Conservation (phyloP, 2,888 invertebrate species). For the Cataglyphis livida region DNA sequence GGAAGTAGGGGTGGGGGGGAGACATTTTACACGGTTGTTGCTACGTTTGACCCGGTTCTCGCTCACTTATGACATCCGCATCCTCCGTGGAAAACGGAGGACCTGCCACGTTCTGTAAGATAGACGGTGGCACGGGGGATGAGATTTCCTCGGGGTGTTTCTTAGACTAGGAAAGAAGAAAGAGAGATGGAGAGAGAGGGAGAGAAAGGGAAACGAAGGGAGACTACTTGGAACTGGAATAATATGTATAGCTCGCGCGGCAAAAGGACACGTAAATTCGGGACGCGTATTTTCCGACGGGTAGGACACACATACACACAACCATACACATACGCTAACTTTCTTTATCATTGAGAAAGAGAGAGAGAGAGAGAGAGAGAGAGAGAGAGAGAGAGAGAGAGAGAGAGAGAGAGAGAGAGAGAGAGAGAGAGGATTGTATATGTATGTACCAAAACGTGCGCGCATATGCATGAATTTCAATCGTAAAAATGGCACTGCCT, state of each 20-base stretch:
- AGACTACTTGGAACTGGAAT: slow-evolving; percentile 40
- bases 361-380: background rate
- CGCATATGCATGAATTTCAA: slow-evolving; percentile 62
- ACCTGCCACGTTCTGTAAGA: slow-evolving; percentile 49
- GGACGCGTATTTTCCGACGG: slow-evolving; percentile 18
- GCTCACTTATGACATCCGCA: slow-evolving; percentile 56
- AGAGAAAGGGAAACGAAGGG: background rate
- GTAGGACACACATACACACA: background rate
- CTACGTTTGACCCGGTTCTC: slow-evolving; percentile 62
- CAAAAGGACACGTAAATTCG: slow-evolving; percentile 49
- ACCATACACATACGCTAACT: background rate
- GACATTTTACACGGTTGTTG: slow-evolving; percentile 48
- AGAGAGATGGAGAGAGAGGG: background rate
- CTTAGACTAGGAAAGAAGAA: background rate
- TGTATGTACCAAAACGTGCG: background rate
- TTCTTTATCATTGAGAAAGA: background rate
- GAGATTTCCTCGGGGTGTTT: slow-evolving; percentile 54
- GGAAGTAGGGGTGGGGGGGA: slow-evolving; percentile 23
- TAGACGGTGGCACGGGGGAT: slow-evolving; percentile 40
- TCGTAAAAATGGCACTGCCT: slow-evolving; percentile 66
- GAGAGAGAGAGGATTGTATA: background rate
- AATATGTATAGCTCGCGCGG: slow-evolving; percentile 50
- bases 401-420: background rate
- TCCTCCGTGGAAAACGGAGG: slow-evolving; percentile 27
- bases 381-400: background rate